These are phyloP conservation scores for Mastomys coucha DNA, from an alignment of 2,113 vertebrate species.

Conservation along the genomic window DNA sequence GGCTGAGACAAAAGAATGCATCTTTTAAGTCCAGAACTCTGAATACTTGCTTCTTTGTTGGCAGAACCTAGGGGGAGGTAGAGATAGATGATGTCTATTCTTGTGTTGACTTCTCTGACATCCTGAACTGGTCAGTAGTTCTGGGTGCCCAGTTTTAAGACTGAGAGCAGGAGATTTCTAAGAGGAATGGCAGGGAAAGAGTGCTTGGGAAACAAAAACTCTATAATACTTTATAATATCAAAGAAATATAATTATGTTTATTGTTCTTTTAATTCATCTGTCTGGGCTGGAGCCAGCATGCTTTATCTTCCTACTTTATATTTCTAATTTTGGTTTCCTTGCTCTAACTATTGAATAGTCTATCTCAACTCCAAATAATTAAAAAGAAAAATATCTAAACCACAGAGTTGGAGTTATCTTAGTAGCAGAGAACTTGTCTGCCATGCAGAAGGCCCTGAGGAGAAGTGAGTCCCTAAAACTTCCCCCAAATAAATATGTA, in stretches of 20 bases:
- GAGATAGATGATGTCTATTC: not conserved
- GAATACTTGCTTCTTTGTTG: not conserved
- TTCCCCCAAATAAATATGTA: not conserved
- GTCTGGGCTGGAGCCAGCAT: not conserved
- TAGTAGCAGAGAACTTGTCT: not conserved
- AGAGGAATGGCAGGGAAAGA: not conserved
- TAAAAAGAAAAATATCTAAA: not conserved
- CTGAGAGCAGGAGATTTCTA: not conserved
- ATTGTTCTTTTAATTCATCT: conserved; percentile 48
- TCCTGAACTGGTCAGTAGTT: not conserved
- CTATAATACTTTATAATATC: not conserved
- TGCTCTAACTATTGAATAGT: not conserved
- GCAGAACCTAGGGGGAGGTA: not conserved
- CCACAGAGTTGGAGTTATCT: not conserved
- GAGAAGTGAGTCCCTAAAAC: not conserved
- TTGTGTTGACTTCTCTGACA: not conserved
- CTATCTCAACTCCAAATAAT: not conserved
- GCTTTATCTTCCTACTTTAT: conserved; percentile 44
- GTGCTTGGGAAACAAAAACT: conserved; percentile 44
- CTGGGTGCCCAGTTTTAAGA: not conserved
- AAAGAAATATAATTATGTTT: conserved; percentile 49
- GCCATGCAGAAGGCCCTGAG: not conserved
- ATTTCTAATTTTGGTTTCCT: conserved; percentile 43
- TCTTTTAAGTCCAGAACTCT: not conserved
- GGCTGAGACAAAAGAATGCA: not conserved